phyloP scores from a whole-genome alignment of 2,113 vertebrate genomes.

The Scalopus aquaticus region DNA sequence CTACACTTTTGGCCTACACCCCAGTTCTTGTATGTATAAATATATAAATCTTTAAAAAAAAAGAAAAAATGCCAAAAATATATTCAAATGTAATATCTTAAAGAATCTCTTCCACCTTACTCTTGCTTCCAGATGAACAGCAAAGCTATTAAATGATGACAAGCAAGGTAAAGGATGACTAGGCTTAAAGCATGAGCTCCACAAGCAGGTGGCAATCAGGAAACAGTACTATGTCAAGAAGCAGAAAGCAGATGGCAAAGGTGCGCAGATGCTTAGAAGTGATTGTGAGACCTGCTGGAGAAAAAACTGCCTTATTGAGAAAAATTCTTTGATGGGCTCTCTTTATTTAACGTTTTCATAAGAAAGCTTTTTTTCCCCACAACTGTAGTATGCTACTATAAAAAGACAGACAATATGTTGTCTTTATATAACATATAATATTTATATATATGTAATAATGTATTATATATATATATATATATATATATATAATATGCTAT shows the following conservation, averaged over 20 bases:
- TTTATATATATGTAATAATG: no score
- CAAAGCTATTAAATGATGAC: background rate
- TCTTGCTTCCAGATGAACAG: conserved; percentile 7
- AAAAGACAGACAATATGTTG: no score
- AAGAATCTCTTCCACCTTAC: background rate
- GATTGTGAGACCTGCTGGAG: background rate
- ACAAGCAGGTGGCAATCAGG: conserved; percentile 35
- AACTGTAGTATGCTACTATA: background rate
- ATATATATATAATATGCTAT: no score
- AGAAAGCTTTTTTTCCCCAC: background rate
- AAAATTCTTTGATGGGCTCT: background rate
- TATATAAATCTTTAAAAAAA: no score
- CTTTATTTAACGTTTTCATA: background rate
- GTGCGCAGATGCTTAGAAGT: conserved; percentile 31
- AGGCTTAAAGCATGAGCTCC: background rate
- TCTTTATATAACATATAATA: no score
- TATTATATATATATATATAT: no score
- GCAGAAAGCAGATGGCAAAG: conserved; percentile 36
- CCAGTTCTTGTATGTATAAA: no score
- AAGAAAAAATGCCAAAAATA: background rate
- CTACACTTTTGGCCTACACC: no score
- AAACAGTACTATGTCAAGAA: conserved; percentile 11
- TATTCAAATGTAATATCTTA: background rate
- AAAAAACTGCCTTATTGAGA: background rate
- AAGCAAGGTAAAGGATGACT: conserved; percentile 33